Percentiles rank a stretch among this genome's conserved stretches.
Conservation (phyloP, 2,797 vertebrate species). For the Selene dorsalis region DNA sequence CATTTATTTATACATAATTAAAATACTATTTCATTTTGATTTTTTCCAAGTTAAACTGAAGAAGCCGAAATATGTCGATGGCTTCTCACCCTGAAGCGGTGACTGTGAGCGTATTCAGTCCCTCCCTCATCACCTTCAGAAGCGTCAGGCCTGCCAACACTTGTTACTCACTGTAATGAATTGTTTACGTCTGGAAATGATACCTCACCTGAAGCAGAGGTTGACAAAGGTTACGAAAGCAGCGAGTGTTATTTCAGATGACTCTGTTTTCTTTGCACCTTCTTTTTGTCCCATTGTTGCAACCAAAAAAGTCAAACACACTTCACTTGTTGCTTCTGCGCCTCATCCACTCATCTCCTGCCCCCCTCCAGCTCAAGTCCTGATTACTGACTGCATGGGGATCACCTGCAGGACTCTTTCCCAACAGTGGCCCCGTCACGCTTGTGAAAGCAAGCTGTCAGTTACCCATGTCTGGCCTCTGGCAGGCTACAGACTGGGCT, state of each 20-base stretch:
- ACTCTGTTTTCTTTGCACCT: neutral
- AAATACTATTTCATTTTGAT: neutral
- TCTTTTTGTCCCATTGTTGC: no score
- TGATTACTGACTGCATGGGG: conserved; percentile 30
- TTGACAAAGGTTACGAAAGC: conserved; percentile 19
- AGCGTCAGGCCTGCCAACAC: conserved; percentile 41
- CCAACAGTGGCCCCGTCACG: conserved; percentile 27
- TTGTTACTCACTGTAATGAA: conserved; percentile 29
- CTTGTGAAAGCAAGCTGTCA: conserved; percentile 44
- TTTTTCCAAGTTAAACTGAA: neutral
- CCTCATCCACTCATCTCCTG: conserved; percentile 1
- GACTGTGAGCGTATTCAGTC: neutral
- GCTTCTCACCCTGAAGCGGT: conserved; percentile 14
- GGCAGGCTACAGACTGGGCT: conserved; percentile 19
- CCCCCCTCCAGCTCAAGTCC: neutral
- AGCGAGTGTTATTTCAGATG: neutral
- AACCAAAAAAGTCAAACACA: conserved; percentile 2
- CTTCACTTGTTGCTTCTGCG: neutral
- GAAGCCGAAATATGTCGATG: neutral
- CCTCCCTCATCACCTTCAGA: neutral
- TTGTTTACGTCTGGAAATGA: conserved; percentile 35
- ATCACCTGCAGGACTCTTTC: conserved; percentile 38
- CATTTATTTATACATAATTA: neutral
- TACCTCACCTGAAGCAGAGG: conserved; percentile 31
- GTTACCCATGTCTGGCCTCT: conserved; percentile 35